Evolutionary conservation across 2,888 invertebrate genomes (phyloP).

Genomic region (Aphelenchoides bicaudatus): DNA sequence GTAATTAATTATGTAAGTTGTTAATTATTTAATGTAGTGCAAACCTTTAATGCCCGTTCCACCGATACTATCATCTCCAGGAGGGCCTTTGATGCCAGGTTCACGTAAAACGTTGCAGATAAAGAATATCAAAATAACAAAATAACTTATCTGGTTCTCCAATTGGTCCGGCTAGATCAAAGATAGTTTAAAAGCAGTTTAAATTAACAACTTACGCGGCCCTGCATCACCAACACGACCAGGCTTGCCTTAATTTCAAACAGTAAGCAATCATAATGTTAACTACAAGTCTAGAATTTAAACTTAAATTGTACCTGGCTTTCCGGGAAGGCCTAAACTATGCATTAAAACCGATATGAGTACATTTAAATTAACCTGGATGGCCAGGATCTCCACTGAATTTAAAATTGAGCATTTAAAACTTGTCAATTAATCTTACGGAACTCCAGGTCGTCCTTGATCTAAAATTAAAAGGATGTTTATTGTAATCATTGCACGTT

Average conservation of each 20-base stretch:
- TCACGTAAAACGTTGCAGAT: conserved; percentile 48
- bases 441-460: conserved; percentile 40
- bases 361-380: too few relatives aligned
- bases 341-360: too few relatives aligned
- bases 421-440: too few relatives aligned
- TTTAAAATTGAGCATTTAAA: too few relatives aligned
- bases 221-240: conserved; percentile 57
- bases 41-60: conserved; percentile 57
- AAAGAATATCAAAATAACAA: not conserved
- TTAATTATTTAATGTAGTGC: too few relatives aligned
- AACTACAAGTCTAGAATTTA: too few relatives aligned
- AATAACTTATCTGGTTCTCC: conserved; percentile 13
- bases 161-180: conserved; percentile 30
- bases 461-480: conserved; percentile 6
- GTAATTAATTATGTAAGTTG: too few relatives aligned
- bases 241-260: too few relatives aligned
- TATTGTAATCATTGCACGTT: conserved; percentile 30
- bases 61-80: conserved; percentile 58
- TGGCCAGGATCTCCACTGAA: conserved; percentile 53
- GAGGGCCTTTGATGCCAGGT: conserved; percentile 52
- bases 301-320: too few relatives aligned
- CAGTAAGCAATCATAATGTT: too few relatives aligned
- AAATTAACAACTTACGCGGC: too few relatives aligned
- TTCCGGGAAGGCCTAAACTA: conserved; percentile 54
- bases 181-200: too few relatives aligned